These are phyloP conservation scores for Heliothis subflexa DNA, from an alignment of 1,140 invertebrate genomes.

Conservation along the genomic window DNA sequence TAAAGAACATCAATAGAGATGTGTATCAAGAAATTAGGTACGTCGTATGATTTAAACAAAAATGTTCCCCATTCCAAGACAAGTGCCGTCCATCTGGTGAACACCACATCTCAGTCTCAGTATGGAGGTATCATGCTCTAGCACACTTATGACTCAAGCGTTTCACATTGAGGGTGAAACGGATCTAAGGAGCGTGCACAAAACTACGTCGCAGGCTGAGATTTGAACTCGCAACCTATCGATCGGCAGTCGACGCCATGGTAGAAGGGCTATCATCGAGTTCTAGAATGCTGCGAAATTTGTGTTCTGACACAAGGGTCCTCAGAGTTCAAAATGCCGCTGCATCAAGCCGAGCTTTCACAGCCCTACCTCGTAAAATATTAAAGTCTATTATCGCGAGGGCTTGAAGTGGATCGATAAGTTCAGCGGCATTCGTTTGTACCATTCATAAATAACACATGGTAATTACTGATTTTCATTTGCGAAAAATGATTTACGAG, in stretches of 20 bases:
- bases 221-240: slow-evolving; percentile 35
- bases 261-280: not conserved
- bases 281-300: not conserved
- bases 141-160: slow-evolving; percentile 85
- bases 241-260: slow-evolving; percentile 13
- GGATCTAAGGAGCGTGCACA: slow-evolving; percentile 85
- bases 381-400: too few relatives aligned
- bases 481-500: too few relatives aligned
- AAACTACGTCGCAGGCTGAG: not conserved
- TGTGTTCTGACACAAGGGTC: not conserved
- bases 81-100: slow-evolving; percentile 61
- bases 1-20: too few relatives aligned
- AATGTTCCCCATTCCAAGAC: slow-evolving; percentile 82
- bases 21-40: too few relatives aligned
- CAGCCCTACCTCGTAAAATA: too few relatives aligned
- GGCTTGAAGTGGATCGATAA: too few relatives aligned
- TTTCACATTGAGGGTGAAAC: slow-evolving; percentile 80
- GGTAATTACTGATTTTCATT: too few relatives aligned
- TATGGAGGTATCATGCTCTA: slow-evolving; percentile 77
- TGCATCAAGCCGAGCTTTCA: too few relatives aligned
- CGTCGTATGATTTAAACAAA: not conserved
- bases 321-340: not conserved
- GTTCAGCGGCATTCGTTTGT: too few relatives aligned
- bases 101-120: slow-evolving; percentile 73
- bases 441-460: too few relatives aligned